A percentile compares a stretch with the other conserved stretches of the same genome.
Evolutionary conservation across 2,113 vertebrate genomes (phyloP).

Genomic region (Azemiops feae): DNA sequence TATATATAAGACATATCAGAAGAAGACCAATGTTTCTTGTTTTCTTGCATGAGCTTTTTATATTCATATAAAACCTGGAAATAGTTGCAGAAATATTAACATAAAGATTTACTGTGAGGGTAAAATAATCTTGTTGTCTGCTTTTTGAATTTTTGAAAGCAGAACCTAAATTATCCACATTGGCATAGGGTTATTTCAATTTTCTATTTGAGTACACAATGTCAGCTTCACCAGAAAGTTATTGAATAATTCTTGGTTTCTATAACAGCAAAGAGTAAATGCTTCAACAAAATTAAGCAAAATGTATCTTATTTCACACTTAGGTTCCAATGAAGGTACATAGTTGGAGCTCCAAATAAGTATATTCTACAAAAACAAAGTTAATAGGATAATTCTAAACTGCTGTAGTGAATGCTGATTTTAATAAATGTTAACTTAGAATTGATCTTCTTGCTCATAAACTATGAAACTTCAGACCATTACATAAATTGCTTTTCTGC

Average conservation of each 20-base stretch:
- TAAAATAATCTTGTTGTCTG: slow-evolving; percentile 30
- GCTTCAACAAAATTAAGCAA: slow-evolving; percentile 8
- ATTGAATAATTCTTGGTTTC: slow-evolving; percentile 30
- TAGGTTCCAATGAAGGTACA: slow-evolving; percentile 35
- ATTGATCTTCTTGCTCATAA: slow-evolving; percentile 49
- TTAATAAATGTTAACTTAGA: slow-evolving; percentile 61
- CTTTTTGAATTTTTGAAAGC: slow-evolving; percentile 20
- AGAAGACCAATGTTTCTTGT: slow-evolving; percentile 32
- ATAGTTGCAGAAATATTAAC: slow-evolving; percentile 38
- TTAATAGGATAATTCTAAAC: slow-evolving; percentile 62
- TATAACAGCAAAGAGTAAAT: slow-evolving; percentile 26
- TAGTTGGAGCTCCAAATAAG: slow-evolving; percentile 2
- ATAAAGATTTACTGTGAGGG: slow-evolving; percentile 13
- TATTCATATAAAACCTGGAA: slow-evolving; percentile 30
- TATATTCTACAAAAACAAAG: slow-evolving; percentile 55
- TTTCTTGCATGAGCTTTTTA: slow-evolving; percentile 48
- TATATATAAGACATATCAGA: slow-evolving; percentile 47
- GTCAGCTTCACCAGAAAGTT: slow-evolving; percentile 26
- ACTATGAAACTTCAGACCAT: slow-evolving; percentile 49
- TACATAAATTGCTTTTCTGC: slow-evolving; percentile 49
- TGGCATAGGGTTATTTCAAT: background rate
- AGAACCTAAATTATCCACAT: background rate
- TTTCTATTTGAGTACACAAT: slow-evolving; percentile 9
- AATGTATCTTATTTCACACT: slow-evolving; percentile 26
- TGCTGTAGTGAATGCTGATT: slow-evolving; percentile 65